phyloP scores from a whole-genome alignment of 2,797 vertebrate genomes.

The Alauda arvensis region DNA sequence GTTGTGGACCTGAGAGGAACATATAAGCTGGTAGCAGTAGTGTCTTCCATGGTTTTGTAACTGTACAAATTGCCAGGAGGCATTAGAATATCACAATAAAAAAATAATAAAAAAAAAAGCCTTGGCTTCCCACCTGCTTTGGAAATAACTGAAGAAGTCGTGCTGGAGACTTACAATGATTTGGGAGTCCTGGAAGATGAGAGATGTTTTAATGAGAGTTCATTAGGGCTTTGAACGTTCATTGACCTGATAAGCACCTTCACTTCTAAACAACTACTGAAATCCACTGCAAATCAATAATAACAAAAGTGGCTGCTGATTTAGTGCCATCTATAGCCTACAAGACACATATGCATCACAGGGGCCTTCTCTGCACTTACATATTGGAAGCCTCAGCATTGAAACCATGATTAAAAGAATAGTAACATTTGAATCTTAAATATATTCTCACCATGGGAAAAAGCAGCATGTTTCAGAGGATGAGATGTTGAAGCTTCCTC shows the following conservation, averaged over 20 bases:
- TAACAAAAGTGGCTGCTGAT: slow-evolving; percentile 8
- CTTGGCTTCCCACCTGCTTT: not conserved
- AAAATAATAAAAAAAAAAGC: not conserved
- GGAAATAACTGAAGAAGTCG: not conserved
- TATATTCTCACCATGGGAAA: not conserved
- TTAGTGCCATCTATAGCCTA: slow-evolving; percentile 12
- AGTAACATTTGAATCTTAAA: not conserved
- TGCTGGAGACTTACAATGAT: not conserved
- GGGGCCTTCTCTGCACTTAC: not conserved
- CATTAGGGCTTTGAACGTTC: not conserved
- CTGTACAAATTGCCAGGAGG: not conserved
- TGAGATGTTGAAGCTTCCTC: not conserved
- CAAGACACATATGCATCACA: not conserved
- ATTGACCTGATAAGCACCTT: slow-evolving; percentile 12
- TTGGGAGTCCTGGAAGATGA: not conserved
- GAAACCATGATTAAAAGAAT: not conserved
- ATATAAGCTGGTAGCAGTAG: not conserved
- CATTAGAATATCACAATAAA: not conserved
- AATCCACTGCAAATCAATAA: not conserved
- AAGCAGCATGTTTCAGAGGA: not conserved
- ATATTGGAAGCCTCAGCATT: not conserved
- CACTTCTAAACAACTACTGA: not conserved
- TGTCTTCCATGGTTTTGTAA: not conserved
- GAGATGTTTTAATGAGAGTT: slow-evolving; percentile 1
- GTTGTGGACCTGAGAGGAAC: not conserved